Base-by-base conservation (phyloP, 1,140 invertebrate species). In the Diabrotica virgifera region DNA sequence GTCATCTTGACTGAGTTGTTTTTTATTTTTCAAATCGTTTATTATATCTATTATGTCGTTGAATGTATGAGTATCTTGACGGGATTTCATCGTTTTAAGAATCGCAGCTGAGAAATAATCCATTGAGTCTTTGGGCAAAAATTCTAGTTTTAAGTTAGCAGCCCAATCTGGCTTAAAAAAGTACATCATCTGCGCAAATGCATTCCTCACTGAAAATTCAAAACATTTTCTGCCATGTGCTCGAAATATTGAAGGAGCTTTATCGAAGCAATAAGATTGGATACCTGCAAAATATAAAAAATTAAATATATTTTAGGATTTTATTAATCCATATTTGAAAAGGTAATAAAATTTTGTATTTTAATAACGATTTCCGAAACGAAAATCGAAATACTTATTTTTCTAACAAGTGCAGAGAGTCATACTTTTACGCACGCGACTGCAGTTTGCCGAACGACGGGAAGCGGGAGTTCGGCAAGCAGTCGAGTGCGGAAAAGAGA, bases 221-320 rank as follows among this genome's bases (percentile, higher is more conserved):
- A 69, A 64, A 9, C 71, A 63, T 9, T 54, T 50, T 52, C 38
- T 59, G 0, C 70, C 73, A 57, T 66, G 37, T 24, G 50, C 56
- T 5, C 76, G 59, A 65, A 82, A 82, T 67, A 77, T 70, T 0
- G 78, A 74, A 37, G 82, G 71, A n/a, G 75, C 70, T n/a, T 82
- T 64, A 52, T 62, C 56, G 46, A 83, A 76, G 5, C 74, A 68
- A 55, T 80, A 72, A 37, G 75, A 74, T 9, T 81, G 62, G 5
- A 83, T 65, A 0, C 40, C 40, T 46, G 8, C 8, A 46, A 46
- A 24, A 24, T 24, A 24, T 24, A 24, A 24, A 24, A 24, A 24
- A 24, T n/a, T n/a, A n/a, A n/a, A n/a, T n/a, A 24, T 24, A 24
- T 24, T 24, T 24, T 24, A 24, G 4, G 24, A 24, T 24, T 24